A percentile compares a stretch with the other conserved stretches of the same genome.
Conservation (phyloP, 2,888 invertebrate species). For the Pandemis heparana region DNA sequence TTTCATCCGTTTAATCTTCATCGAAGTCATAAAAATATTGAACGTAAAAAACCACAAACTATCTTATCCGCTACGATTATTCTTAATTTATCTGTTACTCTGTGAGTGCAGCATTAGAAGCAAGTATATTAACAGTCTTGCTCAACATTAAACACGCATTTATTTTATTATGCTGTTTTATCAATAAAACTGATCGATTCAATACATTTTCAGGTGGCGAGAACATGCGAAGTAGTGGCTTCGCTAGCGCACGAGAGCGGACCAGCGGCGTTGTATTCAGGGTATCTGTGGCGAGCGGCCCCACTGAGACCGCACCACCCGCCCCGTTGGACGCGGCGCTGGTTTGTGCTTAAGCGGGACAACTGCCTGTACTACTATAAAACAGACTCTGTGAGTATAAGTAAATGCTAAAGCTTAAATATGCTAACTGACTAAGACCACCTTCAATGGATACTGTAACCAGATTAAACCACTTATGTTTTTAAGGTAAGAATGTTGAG, state of each 20-base stretch:
- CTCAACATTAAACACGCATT: too few relatives aligned
- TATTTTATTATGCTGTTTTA: neutral
- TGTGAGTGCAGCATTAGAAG: too few relatives aligned
- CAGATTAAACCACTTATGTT: too few relatives aligned
- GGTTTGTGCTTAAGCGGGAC: slow-evolving; percentile 96
- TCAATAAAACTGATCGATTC: too few relatives aligned
- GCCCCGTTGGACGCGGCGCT: slow-evolving; percentile 93
- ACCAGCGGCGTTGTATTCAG: slow-evolving; percentile 88
- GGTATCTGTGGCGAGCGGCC: slow-evolving; percentile 91
- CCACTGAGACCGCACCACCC: slow-evolving; percentile 75
- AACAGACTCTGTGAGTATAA: slow-evolving; percentile 91
- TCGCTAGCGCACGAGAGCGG: slow-evolving; percentile 88
- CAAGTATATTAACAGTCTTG: too few relatives aligned
- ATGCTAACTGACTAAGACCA: neutral
- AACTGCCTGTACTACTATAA: slow-evolving; percentile 98
- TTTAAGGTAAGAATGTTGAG: too few relatives aligned
- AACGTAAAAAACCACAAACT: neutral
- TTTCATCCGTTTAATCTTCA: slow-evolving; percentile 15
- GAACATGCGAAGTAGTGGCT: slow-evolving; percentile 93
- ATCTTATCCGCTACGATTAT: neutral
- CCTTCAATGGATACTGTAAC: too few relatives aligned
- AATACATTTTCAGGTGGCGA: slow-evolving; percentile 87
- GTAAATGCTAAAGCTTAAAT: neutral
- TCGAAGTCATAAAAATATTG: slow-evolving; percentile 1
- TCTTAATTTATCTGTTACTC: slow-evolving; percentile 1